These are phyloP conservation scores for Myotis daubentonii DNA, from an alignment of 2,797 vertebrate genomes.

Conservation along the genomic window DNA sequence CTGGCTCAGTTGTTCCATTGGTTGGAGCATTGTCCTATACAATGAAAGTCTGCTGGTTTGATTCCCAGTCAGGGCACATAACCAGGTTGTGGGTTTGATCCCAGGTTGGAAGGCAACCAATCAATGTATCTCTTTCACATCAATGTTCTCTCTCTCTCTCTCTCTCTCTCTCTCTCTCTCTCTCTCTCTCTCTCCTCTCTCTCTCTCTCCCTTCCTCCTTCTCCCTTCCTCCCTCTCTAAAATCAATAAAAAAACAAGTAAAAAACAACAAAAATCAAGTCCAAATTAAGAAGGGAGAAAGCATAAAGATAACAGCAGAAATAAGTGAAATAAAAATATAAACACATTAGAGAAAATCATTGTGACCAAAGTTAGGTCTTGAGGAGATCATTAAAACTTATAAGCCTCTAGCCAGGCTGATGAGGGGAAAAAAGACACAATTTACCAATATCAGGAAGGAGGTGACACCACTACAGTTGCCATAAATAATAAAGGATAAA, in stretches of 20 bases:
- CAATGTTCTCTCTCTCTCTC: background rate
- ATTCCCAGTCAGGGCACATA: background rate
- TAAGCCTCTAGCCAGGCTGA: background rate
- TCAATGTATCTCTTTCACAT: background rate
- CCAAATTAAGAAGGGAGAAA: constrained; percentile 21
- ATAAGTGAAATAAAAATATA: constrained; percentile 36
- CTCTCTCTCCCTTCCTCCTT: no score
- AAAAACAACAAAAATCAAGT: background rate
- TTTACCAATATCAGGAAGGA: constrained; percentile 4
- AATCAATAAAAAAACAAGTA: background rate
- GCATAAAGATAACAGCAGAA: constrained; percentile 17
- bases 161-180: no score
- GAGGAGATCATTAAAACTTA: constrained; percentile 17
- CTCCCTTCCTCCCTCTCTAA: background rate
- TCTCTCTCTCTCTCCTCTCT: no score
- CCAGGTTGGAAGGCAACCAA: background rate
- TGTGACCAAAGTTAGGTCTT: constrained; percentile 18
- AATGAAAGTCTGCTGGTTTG: background rate
- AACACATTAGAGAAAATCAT: constrained; percentile 41
- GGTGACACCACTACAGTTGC: background rate
- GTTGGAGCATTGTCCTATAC: background rate
- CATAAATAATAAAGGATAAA: background rate
- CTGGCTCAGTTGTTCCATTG: background rate
- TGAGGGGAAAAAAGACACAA: background rate
- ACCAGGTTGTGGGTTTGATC: background rate